These are phyloP conservation scores for Coelopa frigida DNA, from an alignment of 1,140 invertebrate species.

Conservation along the genomic window DNA sequence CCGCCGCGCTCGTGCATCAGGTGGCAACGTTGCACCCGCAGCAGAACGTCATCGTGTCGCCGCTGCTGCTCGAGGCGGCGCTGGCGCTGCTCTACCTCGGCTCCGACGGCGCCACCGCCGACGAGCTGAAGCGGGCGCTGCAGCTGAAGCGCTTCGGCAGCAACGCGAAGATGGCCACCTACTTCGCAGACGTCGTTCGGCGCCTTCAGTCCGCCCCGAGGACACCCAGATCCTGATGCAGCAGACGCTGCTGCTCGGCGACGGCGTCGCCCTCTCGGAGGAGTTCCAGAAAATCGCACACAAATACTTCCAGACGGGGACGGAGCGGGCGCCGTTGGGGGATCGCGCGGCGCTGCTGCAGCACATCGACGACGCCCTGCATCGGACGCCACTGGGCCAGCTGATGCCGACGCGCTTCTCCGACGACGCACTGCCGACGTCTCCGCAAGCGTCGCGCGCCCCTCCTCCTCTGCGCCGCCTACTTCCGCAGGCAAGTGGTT, in stretches of 20 bases:
- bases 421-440: no score
- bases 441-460: constrained; percentile 8
- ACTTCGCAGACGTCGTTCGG: constrained; percentile 27
- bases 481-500: constrained; percentile 39
- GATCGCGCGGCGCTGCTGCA: background rate
- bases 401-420: no score
- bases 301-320: constrained; percentile 35
- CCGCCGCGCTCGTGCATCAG: background rate
- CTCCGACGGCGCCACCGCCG: constrained; percentile 34
- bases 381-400: background rate
- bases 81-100: constrained; percentile 32
- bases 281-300: constrained; percentile 39
- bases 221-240: constrained; percentile 28
- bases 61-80: constrained; percentile 27
- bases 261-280: constrained; percentile 14
- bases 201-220: constrained; percentile 15
- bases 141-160: constrained; percentile 32
- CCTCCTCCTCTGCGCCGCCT: constrained; percentile 24
- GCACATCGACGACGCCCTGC: background rate
- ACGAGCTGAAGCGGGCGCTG: constrained; percentile 25
- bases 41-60: constrained; percentile 34
- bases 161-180: constrained; percentile 43
- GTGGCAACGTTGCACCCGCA: constrained; percentile 11
- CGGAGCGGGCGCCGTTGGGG: constrained; percentile 11
- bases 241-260: constrained; percentile 23